Evolutionary conservation across 1,140 invertebrate genomes (phyloP).

Genomic region (Scaptodrosophila lebanonensis): DNA sequence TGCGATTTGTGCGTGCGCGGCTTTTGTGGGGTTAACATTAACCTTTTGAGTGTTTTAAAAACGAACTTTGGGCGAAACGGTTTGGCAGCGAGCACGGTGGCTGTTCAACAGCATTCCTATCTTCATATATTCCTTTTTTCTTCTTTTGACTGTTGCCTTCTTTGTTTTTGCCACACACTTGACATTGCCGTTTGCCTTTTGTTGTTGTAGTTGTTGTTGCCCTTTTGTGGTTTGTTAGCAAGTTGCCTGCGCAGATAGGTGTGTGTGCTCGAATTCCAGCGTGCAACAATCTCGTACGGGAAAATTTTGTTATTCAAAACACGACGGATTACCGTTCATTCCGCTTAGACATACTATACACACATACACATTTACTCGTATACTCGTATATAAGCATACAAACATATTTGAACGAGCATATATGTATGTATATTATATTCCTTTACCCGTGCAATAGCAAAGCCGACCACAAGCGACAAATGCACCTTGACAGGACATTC

Average conservation of each 20-base stretch:
- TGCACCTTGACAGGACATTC: constrained; percentile 40
- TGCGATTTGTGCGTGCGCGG: constrained; percentile 61
- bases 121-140: not conserved
- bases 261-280: constrained; percentile 41
- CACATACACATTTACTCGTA: constrained; percentile 8
- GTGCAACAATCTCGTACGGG: constrained; percentile 60
- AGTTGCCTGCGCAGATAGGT: constrained; percentile 26
- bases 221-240: constrained; percentile 67
- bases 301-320: constrained; percentile 73
- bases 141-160: constrained; percentile 1
- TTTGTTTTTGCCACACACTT: constrained; percentile 36
- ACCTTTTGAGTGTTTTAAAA: constrained; percentile 68
- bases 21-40: constrained; percentile 41
- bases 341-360: constrained; percentile 53
- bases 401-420: not conserved
- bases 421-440: not conserved
- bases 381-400: constrained; percentile 1
- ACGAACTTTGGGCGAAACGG: constrained; percentile 5
- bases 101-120: not conserved
- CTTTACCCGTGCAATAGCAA: constrained; percentile 19
- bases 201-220: constrained; percentile 43
- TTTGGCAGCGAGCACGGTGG: not conserved
- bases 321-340: constrained; percentile 74
- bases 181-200: constrained; percentile 41
- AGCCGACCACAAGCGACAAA: constrained; percentile 45